Evolutionary conservation across 2,888 invertebrate species (phyloP).

Genomic region (Dolichopus griseipennis): DNA sequence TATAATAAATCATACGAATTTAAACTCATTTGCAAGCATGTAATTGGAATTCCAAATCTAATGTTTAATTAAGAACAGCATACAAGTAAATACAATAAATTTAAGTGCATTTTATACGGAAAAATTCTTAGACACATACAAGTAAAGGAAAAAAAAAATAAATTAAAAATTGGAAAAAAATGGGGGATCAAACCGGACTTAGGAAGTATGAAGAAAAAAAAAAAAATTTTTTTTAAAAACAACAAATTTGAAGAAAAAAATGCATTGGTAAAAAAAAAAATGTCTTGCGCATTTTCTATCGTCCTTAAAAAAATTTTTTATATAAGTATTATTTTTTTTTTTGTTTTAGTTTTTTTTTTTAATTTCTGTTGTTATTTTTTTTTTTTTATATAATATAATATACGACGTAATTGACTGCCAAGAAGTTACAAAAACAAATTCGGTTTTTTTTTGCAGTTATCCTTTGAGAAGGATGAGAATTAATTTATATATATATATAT

Average conservation of each 20-base stretch:
- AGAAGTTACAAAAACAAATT: background rate
- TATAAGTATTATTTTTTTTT: no score
- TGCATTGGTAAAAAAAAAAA: conserved; percentile 4
- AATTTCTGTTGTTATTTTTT: background rate
- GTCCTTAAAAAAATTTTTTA: background rate
- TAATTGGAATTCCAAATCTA: no score
- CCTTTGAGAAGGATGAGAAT: conserved; percentile 4
- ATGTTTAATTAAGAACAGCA: background rate
- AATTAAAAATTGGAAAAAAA: background rate
- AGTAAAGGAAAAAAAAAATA: background rate
- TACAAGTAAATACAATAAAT: background rate
- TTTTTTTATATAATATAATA: background rate
- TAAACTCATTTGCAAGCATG: no score
- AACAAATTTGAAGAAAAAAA: background rate
- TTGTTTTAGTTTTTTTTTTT: background rate
- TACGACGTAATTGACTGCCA: conserved; percentile 3
- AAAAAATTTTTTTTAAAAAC: background rate
- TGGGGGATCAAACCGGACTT: conserved; percentile 9
- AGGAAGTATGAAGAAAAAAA: conserved; percentile 4
- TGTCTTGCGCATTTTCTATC: conserved; percentile 11
- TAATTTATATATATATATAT: background rate
- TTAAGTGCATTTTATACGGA: background rate
- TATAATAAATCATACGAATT: no score
- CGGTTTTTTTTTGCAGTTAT: background rate
- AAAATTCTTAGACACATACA: background rate